Evolutionary conservation across 2,113 vertebrate species (phyloP).

Genomic region (Triplophysa dalaica): DNA sequence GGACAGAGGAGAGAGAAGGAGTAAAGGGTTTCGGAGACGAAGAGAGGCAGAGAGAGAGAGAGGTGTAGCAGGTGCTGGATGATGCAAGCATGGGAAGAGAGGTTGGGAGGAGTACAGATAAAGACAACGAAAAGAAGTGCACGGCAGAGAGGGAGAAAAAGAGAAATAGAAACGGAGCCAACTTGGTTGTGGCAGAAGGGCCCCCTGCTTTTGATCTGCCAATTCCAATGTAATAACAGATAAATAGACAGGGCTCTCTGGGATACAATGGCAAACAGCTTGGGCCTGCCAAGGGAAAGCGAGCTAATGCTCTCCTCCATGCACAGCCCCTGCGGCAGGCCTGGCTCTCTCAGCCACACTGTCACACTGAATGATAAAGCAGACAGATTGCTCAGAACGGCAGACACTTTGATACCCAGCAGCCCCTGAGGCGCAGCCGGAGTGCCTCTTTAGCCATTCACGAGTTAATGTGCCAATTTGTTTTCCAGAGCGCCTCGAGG

Average conservation of each 20-base stretch:
- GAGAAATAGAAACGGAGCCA: conserved; percentile 59
- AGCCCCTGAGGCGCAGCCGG: conserved; percentile 78
- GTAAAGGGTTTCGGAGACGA: background rate
- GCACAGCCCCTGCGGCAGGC: conserved; percentile 66
- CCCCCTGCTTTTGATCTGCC: conserved; percentile 73
- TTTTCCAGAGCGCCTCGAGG: conserved; percentile 79
- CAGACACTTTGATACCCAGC: conserved; percentile 77
- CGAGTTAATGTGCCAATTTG: conserved; percentile 83
- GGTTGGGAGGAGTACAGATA: background rate
- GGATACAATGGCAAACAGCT: conserved; percentile 77
- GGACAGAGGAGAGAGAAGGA: background rate
- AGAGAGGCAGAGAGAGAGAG: conserved; percentile 20
- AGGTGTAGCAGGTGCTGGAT: conserved; percentile 44
- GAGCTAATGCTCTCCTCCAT: conserved; percentile 73
- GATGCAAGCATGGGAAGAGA: conserved; percentile 15
- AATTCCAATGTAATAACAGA: conserved; percentile 77
- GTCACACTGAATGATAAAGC: conserved; percentile 82
- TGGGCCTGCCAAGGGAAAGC: conserved; percentile 74
- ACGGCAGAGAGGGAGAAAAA: conserved; percentile 4
- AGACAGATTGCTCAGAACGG: conserved; percentile 81
- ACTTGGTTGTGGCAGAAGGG: conserved; percentile 63
- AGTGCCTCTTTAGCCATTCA: conserved; percentile 76
- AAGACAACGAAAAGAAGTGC: conserved; percentile 12
- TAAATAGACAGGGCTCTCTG: conserved; percentile 74
- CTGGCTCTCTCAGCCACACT: conserved; percentile 64